Base-by-base conservation (phyloP, 2,113 vertebrate species). In the Lichenostomus cassidix region DNA sequence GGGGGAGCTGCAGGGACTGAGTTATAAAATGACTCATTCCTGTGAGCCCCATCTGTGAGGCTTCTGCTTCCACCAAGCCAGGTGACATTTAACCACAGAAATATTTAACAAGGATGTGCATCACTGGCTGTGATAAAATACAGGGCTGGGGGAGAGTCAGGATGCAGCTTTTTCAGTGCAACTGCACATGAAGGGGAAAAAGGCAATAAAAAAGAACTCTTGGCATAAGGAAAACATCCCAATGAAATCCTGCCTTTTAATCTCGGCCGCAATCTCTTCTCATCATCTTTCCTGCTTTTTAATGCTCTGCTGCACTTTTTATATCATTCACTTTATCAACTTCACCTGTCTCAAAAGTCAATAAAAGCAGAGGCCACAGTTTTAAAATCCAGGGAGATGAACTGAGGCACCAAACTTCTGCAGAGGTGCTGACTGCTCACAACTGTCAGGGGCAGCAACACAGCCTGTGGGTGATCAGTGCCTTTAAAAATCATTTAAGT, bases 121-220 rank as follows among this genome's bases (percentile, higher is more conserved):
- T 87, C 83, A 49, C 7, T 89, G 92, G 41, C 79, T 44, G 2
- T 71, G 92, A 96, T 71, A 87, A 89, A 96, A 76, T 64, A 87
- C 76, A 87, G 90, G 53, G 56, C 27, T 37, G 88, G 75, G 95
- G 93, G 95, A 95, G 95, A 90, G 90, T 78, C 93, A 94, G 92
- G 90, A 94, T 92, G 76, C 60, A 92, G 75, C 31, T 94, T 94
- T 93, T 88, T 78, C 56, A 83, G 19, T 68, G 79, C 35, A 94
- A 37, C 47, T 78, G 44, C 80, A 71, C 39, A 65, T 65, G 70
- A 53, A 44, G 29, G 28, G 9, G 50, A 80, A 71, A 77, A 86
- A 74, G 60, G 71, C 73, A 92, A 89, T 96, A 90, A 93, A 96
- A 94, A 87, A 49, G 68, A 93, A 56, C 37, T 75, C 79, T 60